Conservation (phyloP, 2,888 invertebrate genomes). For the Atethmia centrago region DNA sequence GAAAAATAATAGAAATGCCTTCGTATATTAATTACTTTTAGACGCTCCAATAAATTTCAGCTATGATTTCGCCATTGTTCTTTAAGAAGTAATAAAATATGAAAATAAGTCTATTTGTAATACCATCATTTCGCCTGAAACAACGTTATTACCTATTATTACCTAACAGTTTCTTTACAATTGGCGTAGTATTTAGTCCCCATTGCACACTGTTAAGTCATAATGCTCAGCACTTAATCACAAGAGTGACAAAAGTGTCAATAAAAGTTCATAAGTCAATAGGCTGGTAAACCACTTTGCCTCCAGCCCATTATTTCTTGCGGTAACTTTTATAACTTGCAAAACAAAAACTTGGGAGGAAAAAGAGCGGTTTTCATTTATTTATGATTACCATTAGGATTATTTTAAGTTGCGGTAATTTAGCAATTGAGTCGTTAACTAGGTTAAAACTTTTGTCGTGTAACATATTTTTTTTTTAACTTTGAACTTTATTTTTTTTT, state of each 20-base stretch:
- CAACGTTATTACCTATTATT: neutral
- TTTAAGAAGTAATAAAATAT: neutral
- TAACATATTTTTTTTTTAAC: neutral
- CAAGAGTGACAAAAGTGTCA: constrained; percentile 31
- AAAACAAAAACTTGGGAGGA: constrained; percentile 29
- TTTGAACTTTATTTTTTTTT: constrained; percentile 4
- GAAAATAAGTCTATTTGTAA: neutral
- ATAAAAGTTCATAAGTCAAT: constrained; percentile 33
- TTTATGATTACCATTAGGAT: constrained; percentile 29
- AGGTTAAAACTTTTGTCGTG: neutral
- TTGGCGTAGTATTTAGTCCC: neutral
- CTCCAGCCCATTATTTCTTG: constrained; percentile 18
- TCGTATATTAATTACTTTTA: too few relatives aligned
- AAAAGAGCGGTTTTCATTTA: constrained; percentile 28
- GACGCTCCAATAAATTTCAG: too few relatives aligned
- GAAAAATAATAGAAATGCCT: too few relatives aligned
- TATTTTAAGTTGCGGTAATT: constrained; percentile 19
- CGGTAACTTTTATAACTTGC: constrained; percentile 36
- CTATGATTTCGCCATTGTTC: too few relatives aligned
- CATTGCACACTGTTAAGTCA: constrained; percentile 6
- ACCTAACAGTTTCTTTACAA: constrained; percentile 3
- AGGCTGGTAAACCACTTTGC: constrained; percentile 12
- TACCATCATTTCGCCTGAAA: neutral
- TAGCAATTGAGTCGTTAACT: neutral
- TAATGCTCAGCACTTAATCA: constrained; percentile 30